Evolutionary conservation across 2,797 vertebrate genomes (phyloP).

Genomic region (Adrianichthys oophorus): DNA sequence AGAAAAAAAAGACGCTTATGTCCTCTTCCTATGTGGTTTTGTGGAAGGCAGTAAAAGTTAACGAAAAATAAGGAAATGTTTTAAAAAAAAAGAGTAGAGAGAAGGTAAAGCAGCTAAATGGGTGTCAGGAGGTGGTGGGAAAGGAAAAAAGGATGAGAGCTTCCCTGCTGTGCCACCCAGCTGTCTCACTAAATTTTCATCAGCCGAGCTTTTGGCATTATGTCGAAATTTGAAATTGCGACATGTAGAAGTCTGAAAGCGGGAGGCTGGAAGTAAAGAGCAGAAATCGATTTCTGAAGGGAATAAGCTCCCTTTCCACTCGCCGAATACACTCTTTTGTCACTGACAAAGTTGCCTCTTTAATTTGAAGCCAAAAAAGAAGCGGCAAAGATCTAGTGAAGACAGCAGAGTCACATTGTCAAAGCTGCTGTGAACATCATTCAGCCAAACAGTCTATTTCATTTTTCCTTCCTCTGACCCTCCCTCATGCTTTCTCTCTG

Average conservation of each 20-base stretch:
- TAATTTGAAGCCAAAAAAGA: constrained; percentile 32
- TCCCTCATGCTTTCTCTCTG: constrained; percentile 28
- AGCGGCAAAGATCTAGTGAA: constrained; percentile 26
- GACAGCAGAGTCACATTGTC: constrained; percentile 33
- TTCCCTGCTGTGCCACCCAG: neutral
- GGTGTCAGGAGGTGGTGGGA: constrained; percentile 23
- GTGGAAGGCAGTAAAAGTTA: constrained; percentile 33
- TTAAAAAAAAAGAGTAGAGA: constrained; percentile 27
- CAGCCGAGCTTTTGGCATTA: constrained; percentile 20
- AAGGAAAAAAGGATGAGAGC: constrained; percentile 1
- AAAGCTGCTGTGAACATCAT: constrained; percentile 19
- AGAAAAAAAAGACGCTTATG: constrained; percentile 1
- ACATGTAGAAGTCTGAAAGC: constrained; percentile 7
- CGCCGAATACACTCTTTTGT: constrained; percentile 27
- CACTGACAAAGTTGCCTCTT: constrained; percentile 22
- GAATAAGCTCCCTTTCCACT: constrained; percentile 4
- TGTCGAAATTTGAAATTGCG: constrained; percentile 32
- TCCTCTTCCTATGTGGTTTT: constrained; percentile 6
- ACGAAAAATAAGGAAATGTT: constrained; percentile 13
- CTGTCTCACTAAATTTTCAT: constrained; percentile 20
- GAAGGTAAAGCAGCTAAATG: constrained; percentile 30
- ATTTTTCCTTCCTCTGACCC: constrained; percentile 39
- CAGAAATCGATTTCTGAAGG: constrained; percentile 22
- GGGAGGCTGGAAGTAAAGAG: constrained; percentile 8
- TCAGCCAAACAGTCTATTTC: constrained; percentile 53